A percentile compares a stretch with the other conserved stretches of the same genome.
These are phyloP conservation scores for Acromyrmex echinatior DNA, from an alignment of 1,140 invertebrate genomes.

Conservation along the genomic window DNA sequence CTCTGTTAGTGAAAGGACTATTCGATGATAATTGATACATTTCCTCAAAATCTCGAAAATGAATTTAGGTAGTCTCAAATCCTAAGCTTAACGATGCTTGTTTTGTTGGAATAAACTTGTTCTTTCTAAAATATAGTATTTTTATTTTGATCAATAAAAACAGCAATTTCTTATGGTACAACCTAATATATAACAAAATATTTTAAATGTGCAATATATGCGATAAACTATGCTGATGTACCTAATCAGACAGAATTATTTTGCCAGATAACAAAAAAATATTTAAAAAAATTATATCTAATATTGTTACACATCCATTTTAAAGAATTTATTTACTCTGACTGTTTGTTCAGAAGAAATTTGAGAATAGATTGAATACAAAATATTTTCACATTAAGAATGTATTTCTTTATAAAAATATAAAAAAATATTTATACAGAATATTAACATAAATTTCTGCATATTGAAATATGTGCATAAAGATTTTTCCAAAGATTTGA, in stretches of 20 bases:
- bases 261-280: constrained; percentile 16
- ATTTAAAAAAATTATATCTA: constrained; percentile 36
- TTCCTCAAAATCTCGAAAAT: background rate
- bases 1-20: background rate
- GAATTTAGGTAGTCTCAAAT: background rate
- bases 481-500: background rate
- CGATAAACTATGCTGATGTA: constrained; percentile 45
- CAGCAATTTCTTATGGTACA: constrained; percentile 24
- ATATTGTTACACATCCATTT: constrained; percentile 22
- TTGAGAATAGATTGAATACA: background rate
- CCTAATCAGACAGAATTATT: constrained; percentile 44
- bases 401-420: background rate
- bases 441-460: too few species aligned
- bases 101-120: background rate
- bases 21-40: background rate
- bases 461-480: background rate
- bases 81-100: background rate
- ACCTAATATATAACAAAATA: constrained; percentile 14
- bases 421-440: background rate
- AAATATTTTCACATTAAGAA: background rate
- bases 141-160: background rate
- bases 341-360: background rate
- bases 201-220: constrained; percentile 27
- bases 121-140: background rate
- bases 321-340: constrained; percentile 1